Evolutionary conservation across 1,140 invertebrate genomes (phyloP).

Genomic region (Conus ventricosus): DNA sequence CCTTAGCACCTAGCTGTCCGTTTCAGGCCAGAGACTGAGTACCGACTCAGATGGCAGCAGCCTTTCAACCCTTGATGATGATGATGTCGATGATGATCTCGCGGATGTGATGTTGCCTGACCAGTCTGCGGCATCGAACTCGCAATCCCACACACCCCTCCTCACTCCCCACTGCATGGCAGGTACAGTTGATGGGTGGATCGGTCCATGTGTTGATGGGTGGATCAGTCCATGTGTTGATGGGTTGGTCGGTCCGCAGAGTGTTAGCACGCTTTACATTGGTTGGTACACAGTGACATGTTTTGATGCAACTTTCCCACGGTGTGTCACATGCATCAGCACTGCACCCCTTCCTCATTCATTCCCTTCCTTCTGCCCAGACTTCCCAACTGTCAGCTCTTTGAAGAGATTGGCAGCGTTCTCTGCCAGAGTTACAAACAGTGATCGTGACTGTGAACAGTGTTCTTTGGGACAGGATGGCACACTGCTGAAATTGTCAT

Average conservation of each 20-base stretch:
- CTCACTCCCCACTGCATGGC: constrained; percentile 44
- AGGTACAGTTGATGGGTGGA: constrained; percentile 28
- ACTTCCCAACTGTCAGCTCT: too few species aligned
- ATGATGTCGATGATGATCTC: constrained; percentile 60
- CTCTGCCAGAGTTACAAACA: too few species aligned
- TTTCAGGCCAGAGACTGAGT: constrained; percentile 16
- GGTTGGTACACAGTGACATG: not conserved
- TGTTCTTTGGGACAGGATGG: too few species aligned
- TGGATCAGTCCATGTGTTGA: not conserved
- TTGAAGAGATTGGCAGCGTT: too few species aligned
- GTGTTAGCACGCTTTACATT: not conserved
- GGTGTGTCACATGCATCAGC: not conserved
- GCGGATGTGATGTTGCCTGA: constrained; percentile 62
- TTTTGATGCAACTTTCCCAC: not conserved
- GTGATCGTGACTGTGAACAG: too few species aligned
- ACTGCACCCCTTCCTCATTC: not conserved
- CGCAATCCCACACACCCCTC: constrained; percentile 36
- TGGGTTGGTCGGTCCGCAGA: not conserved
- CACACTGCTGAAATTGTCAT: too few species aligned
- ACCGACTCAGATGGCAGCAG: constrained; percentile 5
- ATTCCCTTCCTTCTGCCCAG: too few species aligned
- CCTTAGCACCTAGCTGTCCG: constrained; percentile 41
- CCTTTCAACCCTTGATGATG: constrained; percentile 44
- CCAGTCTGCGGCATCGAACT: constrained; percentile 48
- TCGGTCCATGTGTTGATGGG: not conserved